A percentile compares a stretch with the other conserved stretches of the same genome.
phyloP scores from a whole-genome alignment of 2,888 invertebrate species.

The Pyrrhia umbra region DNA sequence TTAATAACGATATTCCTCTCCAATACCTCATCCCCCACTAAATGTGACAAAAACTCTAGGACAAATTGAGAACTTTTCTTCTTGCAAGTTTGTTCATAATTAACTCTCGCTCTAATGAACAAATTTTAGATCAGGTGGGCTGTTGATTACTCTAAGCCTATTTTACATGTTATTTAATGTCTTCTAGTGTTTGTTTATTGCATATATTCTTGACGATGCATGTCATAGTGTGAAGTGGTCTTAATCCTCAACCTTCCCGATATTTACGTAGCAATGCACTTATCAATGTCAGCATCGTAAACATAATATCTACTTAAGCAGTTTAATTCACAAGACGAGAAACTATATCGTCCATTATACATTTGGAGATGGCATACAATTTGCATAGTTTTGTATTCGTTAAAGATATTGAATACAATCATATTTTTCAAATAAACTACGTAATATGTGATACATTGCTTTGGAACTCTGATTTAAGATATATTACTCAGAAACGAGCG shows the following conservation, averaged over 20 bases:
- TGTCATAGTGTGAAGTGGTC: background rate
- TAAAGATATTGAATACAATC: conserved; percentile 14
- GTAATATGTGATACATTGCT: conserved; percentile 21
- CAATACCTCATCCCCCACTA: too few species aligned
- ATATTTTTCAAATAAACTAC: conserved; percentile 23
- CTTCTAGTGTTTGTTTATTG: conserved; percentile 4
- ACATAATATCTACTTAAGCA: conserved; percentile 3
- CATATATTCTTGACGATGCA: background rate
- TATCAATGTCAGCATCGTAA: conserved; percentile 9
- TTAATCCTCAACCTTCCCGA: background rate
- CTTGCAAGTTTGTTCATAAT: too few species aligned
- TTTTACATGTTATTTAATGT: background rate
- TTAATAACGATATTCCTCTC: too few species aligned
- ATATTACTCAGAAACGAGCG: conserved; percentile 2
- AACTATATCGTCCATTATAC: background rate
- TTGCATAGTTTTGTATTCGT: conserved; percentile 13
- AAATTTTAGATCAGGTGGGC: background rate
- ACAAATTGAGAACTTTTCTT: too few species aligned
- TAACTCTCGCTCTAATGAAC: too few species aligned
- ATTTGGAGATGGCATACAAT: conserved; percentile 25
- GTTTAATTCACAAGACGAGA: conserved; percentile 11
- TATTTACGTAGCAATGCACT: conserved; percentile 6
- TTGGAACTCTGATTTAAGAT: conserved; percentile 3
- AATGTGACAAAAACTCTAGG: too few species aligned
- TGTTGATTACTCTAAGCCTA: background rate